A percentile compares a stretch with the other conserved stretches of the same genome.
Evolutionary conservation across 1,140 invertebrate genomes (phyloP).

Genomic region (Drosophila grimshawi): DNA sequence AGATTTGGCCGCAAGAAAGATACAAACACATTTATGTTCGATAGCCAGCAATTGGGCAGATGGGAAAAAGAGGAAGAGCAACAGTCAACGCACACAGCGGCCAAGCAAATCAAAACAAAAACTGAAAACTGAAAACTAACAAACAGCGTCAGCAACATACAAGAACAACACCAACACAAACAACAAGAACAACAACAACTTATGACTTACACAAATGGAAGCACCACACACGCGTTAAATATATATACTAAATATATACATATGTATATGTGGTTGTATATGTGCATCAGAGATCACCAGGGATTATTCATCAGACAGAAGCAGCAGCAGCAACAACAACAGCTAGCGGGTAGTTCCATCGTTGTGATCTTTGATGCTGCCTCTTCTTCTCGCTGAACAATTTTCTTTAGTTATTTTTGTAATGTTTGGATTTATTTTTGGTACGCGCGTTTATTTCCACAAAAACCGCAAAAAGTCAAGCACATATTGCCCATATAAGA

Average conservation of each 20-base stretch:
- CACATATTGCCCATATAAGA: conserved; percentile 66
- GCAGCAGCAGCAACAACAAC: conserved; percentile 15
- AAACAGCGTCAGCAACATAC: conserved; percentile 45
- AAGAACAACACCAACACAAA: conserved; percentile 48
- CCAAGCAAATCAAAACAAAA: conserved; percentile 78
- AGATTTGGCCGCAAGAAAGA: conserved; percentile 34
- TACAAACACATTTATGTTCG: conserved; percentile 15
- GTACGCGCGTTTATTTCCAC: conserved; percentile 58
- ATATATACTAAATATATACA: conserved; percentile 33
- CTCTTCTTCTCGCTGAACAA: conserved; percentile 38
- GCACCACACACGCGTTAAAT: conserved; percentile 36
- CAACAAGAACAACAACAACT: conserved; percentile 8
- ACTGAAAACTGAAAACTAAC: conserved; percentile 74
- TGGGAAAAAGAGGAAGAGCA: conserved; percentile 3
- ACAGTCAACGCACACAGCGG: conserved; percentile 35
- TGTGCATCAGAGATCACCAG: conserved; percentile 42
- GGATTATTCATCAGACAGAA: conserved; percentile 67
- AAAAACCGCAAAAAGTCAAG: conserved; percentile 68
- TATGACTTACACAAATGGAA: conserved; percentile 52
- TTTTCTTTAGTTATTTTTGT: conserved; percentile 70
- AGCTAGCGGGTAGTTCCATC: conserved; percentile 47
- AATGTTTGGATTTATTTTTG: conserved; percentile 81
- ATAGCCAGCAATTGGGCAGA: conserved; percentile 1
- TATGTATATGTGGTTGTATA: conserved; percentile 22
- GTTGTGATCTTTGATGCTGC: conserved; percentile 57